phyloP scores from a whole-genome alignment of 2,797 vertebrate species.

The Gobionotothen gibberifrons region DNA sequence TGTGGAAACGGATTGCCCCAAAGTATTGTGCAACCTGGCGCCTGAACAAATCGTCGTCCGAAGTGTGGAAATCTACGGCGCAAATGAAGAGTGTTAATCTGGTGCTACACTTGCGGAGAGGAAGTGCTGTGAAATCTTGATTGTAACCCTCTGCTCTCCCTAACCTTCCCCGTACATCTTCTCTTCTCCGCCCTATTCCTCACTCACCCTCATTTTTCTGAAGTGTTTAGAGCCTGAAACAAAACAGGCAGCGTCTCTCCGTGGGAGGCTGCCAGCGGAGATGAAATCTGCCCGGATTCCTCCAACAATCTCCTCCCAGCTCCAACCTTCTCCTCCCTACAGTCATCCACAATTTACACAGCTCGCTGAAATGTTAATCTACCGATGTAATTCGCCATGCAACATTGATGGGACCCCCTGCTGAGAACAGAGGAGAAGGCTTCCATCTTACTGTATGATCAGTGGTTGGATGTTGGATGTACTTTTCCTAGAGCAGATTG shows the following conservation, averaged over 20 bases:
- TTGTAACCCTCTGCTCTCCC: slow-evolving; percentile 58
- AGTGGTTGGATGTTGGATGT: neutral
- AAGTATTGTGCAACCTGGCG: slow-evolving; percentile 31
- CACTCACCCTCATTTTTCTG: slow-evolving; percentile 1
- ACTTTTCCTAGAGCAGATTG: neutral
- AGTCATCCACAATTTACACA: slow-evolving; percentile 61
- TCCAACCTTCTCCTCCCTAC: slow-evolving; percentile 51
- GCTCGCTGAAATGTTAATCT: slow-evolving; percentile 58
- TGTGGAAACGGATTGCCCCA: slow-evolving; percentile 25
- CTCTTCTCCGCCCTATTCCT: too few relatives aligned
- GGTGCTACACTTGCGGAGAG: slow-evolving; percentile 39
- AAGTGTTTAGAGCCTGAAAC: slow-evolving; percentile 37
- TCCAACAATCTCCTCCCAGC: slow-evolving; percentile 46
- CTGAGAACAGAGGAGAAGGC: slow-evolving; percentile 42
- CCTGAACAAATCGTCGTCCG: slow-evolving; percentile 60
- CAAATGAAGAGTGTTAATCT: slow-evolving; percentile 67
- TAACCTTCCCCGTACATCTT: neutral
- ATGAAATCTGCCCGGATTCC: slow-evolving; percentile 42
- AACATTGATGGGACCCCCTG: slow-evolving; percentile 55
- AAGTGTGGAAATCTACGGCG: slow-evolving; percentile 65
- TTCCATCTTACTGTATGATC: slow-evolving; percentile 9
- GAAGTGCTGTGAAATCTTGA: slow-evolving; percentile 67
- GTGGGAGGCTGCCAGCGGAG: slow-evolving; percentile 45
- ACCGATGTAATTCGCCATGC: slow-evolving; percentile 36
- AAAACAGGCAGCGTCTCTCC: slow-evolving; percentile 52